Evolutionary conservation across 2,113 vertebrate species (phyloP).

Genomic region (Aspiorhynchus laticeps): DNA sequence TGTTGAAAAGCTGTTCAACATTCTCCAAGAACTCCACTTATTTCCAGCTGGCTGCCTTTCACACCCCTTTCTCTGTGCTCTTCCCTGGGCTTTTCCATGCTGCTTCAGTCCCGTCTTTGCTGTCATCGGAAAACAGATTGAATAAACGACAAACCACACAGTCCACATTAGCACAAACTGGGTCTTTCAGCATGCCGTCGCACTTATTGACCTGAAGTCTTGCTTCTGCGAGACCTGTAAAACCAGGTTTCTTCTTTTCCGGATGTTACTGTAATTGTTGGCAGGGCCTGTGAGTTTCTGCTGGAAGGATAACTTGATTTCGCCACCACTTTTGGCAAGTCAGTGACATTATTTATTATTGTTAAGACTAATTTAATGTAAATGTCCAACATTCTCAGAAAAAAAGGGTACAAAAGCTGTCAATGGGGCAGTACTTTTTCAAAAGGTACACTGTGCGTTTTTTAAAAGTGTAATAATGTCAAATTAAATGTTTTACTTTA

Average conservation of each 20-base stretch:
- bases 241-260: constrained; percentile 20
- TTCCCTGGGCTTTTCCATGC: constrained; percentile 50
- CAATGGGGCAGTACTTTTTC: no score
- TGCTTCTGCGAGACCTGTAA: constrained; percentile 21
- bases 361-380: background rate
- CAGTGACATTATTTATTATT: background rate
- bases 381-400: background rate
- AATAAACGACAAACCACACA: constrained; percentile 40
- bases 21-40: constrained; percentile 25
- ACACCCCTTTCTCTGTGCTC: constrained; percentile 3
- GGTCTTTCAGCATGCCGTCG: constrained; percentile 47
- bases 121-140: background rate
- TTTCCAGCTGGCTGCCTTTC: constrained; percentile 37
- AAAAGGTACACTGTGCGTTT: background rate
- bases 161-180: constrained; percentile 34
- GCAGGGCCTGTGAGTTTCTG: background rate
- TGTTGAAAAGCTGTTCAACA: constrained; percentile 50
- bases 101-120: constrained; percentile 29
- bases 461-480: background rate
- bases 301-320: constrained; percentile 49
- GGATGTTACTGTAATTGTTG: background rate
- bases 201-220: constrained; percentile 38
- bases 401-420: background rate
- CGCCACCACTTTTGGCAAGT: background rate
- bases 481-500: background rate